These are phyloP conservation scores for Schmidtea mediterranea DNA, from an alignment of 1,140 invertebrate species.

Conservation along the genomic window DNA sequence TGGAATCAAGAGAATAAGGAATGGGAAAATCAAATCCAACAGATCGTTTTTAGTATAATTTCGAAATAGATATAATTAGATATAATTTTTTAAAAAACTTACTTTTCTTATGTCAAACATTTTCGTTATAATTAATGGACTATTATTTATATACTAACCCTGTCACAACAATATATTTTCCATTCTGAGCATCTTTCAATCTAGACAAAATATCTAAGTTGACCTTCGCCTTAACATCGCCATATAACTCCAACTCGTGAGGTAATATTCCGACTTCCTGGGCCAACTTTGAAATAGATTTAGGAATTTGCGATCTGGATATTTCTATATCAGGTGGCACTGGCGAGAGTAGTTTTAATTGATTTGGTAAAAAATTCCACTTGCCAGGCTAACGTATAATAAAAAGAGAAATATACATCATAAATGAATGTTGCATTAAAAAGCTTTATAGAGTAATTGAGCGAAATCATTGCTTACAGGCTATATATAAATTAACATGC, in stretches of 20 bases:
- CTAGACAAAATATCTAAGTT: constrained; percentile 49
- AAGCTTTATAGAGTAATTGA: too few species aligned
- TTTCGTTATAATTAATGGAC: too few species aligned
- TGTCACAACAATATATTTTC: constrained; percentile 76
- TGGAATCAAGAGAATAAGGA: too few species aligned
- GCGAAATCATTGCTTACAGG: too few species aligned
- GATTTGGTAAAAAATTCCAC: constrained; percentile 39
- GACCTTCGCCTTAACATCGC: constrained; percentile 81
- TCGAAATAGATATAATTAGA: too few species aligned
- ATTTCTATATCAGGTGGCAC: constrained; percentile 38
- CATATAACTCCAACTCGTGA: constrained; percentile 61
- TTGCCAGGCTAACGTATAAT: not conserved
- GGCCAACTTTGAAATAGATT: constrained; percentile 32
- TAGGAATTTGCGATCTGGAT: constrained; percentile 13
- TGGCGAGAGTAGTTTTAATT: constrained; percentile 34
- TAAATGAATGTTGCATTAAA: too few species aligned
- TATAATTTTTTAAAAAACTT: too few species aligned
- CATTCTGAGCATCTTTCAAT: constrained; percentile 38
- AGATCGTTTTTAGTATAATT: too few species aligned
- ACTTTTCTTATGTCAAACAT: too few species aligned
- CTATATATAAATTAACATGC: too few species aligned
- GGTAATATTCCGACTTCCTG: constrained; percentile 52
- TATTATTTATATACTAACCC: constrained; percentile 41
- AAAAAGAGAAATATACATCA: too few species aligned
- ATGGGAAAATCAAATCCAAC: too few species aligned